Evolutionary conservation across 2,888 invertebrate species (phyloP), one percentile per base, ranked within the genome.

Genomic region (Neoaliturus tenellus): DNA sequence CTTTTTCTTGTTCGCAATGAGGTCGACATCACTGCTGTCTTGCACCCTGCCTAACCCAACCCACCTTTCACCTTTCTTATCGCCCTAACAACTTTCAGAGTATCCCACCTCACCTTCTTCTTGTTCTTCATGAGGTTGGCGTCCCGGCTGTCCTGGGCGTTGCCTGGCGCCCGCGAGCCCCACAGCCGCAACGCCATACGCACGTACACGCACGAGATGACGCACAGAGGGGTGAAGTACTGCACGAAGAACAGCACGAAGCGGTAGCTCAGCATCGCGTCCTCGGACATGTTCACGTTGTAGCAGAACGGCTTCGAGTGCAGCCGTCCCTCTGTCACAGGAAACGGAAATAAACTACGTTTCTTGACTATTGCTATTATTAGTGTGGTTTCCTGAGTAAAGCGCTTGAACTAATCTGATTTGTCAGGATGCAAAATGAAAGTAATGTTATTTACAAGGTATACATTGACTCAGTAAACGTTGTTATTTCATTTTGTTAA

Each of bases 21-120:
- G 92, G 83, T 94, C 94, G n/a, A 95, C 95, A 88, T 97, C 97
- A 31, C 96, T 92, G 17, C 93, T 93, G 89, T 95, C 95, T 88
- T 96, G 94, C 0, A 95, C 95, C 88, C 95, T 95, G 5, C 96
- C 96, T n/a, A n/a, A n/a, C n/a, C n/a, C n/a, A n/a, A n/a, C n/a
- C n/a, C n/a, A n/a, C n/a, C n/a, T n/a, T n/a, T n/a, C n/a, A n/a
- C n/a, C n/a, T n/a, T n/a, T n/a, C n/a, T n/a, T n/a, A n/a, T n/a
- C n/a, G n/a, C n/a, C n/a, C n/a, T n/a, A n/a, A n/a, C n/a, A n/a
- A n/a, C n/a, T n/a, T n/a, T n/a, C n/a, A n/a, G n/a, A n/a, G n/a
- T n/a, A n/a, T n/a, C n/a, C n/a, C n/a, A 51, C 8, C n/a, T 89
- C 90, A 96, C 97, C 94, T 95, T 96, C 89, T 95, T 95, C 89